Conservation (phyloP, 2,888 invertebrate species). For the Sipha maydis region DNA sequence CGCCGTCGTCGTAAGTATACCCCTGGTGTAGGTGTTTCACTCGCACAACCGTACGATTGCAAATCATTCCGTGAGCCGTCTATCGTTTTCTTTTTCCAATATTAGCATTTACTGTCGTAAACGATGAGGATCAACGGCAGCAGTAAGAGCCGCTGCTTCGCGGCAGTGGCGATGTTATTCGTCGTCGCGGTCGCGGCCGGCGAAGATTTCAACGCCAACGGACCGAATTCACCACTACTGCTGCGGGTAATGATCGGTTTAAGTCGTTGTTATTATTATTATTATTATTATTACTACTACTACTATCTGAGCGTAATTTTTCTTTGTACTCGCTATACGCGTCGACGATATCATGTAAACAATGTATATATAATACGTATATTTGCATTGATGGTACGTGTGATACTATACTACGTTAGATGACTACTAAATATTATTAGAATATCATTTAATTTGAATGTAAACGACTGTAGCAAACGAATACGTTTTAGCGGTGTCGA, state of each 20-base stretch:
- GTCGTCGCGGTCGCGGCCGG: constrained; percentile 16
- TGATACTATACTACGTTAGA: constrained; percentile 41
- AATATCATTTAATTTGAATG: too few relatives aligned
- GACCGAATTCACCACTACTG: neutral
- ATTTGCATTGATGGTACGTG: constrained; percentile 58
- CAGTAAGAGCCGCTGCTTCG: neutral
- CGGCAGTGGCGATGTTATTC: neutral
- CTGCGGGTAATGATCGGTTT: neutral
- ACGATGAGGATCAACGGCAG: neutral
- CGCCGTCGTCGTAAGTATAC: neutral
- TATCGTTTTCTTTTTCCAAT: neutral
- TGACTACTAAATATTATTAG: neutral
- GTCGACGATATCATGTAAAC: neutral
- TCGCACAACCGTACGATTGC: neutral
- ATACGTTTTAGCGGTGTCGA: too few relatives aligned
- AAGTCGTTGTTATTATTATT: neutral
- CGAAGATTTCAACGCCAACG: neutral
- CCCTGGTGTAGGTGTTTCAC: neutral
- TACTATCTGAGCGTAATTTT: neutral
- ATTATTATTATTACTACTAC: too few relatives aligned
- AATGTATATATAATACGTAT: constrained; percentile 59
- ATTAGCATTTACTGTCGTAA: neutral
- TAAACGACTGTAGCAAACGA: too few relatives aligned
- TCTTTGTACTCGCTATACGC: neutral
- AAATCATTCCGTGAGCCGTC: neutral